Evolutionary conservation across 2,797 vertebrate genomes (phyloP).

Genomic region (Chelmon rostratus): DNA sequence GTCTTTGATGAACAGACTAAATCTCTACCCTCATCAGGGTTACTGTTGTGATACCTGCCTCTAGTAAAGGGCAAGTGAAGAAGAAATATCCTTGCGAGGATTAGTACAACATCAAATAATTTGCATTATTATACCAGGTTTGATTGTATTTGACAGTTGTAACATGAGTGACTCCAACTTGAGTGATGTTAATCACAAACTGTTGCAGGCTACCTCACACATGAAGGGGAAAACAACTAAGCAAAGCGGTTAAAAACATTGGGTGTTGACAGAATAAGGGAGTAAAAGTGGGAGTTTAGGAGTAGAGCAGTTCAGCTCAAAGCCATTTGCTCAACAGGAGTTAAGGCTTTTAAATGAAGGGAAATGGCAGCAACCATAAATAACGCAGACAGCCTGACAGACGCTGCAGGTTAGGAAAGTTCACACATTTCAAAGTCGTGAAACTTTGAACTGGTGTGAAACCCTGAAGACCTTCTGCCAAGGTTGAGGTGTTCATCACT

Average conservation of each 20-base stretch:
- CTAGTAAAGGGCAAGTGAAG: not conserved
- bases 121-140: not conserved
- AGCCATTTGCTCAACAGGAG: constrained; percentile 43
- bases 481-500: not conserved
- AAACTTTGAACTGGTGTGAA: too few relatives aligned
- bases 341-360: constrained; percentile 30
- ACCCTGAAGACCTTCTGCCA: not conserved
- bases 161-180: not conserved
- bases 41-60: constrained; percentile 6
- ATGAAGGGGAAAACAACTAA: not conserved
- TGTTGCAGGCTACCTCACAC: not conserved
- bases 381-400: constrained; percentile 24
- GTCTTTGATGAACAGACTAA: not conserved
- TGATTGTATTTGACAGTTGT: constrained; percentile 11
- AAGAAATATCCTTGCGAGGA: not conserved
- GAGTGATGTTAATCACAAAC: not conserved
- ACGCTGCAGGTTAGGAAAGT: constrained; percentile 11
- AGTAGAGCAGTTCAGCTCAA: not conserved
- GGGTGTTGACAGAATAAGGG: not conserved
- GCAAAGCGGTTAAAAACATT: not conserved
- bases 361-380: constrained; percentile 48
- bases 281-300: not conserved
- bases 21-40: not conserved
- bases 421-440: constrained; percentile 42
- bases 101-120: not conserved